A percentile compares a stretch with the other conserved stretches of the same genome.
phyloP scores from a whole-genome alignment of 2,888 invertebrate species.

The Drosophila stalkeri region DNA sequence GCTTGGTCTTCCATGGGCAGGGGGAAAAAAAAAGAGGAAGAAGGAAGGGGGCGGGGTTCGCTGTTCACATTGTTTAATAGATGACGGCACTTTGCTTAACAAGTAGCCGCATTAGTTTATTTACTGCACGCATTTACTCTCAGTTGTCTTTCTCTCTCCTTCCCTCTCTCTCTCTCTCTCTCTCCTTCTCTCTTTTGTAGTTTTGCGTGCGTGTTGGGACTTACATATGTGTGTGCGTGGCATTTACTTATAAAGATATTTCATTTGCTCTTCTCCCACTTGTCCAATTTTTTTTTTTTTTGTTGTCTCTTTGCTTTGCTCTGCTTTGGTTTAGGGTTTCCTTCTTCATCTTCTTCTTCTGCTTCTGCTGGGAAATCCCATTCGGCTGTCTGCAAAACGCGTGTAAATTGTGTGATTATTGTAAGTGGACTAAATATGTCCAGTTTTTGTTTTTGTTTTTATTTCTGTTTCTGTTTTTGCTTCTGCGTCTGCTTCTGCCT shows the following conservation, averaged over 20 bases:
- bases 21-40: background rate
- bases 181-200: too few relatives aligned
- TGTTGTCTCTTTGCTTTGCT: slow-evolving; percentile 1
- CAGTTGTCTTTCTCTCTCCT: slow-evolving; percentile 11
- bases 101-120: slow-evolving; percentile 79
- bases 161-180: background rate
- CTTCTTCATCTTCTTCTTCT: background rate
- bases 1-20: background rate
- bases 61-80: slow-evolving; percentile 73
- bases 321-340: background rate
- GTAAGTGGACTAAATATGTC: slow-evolving; percentile 68
- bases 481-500: background rate
- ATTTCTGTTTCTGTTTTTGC: background rate
- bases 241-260: slow-evolving; percentile 71
- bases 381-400: slow-evolving; percentile 59
- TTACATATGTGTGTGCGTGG: slow-evolving; percentile 49
- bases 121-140: slow-evolving; percentile 59
- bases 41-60: background rate
- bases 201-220: slow-evolving; percentile 30
- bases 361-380: slow-evolving; percentile 17
- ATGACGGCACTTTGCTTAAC: slow-evolving; percentile 81
- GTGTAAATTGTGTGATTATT: slow-evolving; percentile 79
- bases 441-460: slow-evolving; percentile 3
- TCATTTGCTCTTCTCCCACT: slow-evolving; percentile 35
- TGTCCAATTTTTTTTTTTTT: slow-evolving; percentile 7